These are phyloP conservation scores for Neotoma lepida DNA, from an alignment of 2,113 vertebrate genomes.

Conservation along the genomic window DNA sequence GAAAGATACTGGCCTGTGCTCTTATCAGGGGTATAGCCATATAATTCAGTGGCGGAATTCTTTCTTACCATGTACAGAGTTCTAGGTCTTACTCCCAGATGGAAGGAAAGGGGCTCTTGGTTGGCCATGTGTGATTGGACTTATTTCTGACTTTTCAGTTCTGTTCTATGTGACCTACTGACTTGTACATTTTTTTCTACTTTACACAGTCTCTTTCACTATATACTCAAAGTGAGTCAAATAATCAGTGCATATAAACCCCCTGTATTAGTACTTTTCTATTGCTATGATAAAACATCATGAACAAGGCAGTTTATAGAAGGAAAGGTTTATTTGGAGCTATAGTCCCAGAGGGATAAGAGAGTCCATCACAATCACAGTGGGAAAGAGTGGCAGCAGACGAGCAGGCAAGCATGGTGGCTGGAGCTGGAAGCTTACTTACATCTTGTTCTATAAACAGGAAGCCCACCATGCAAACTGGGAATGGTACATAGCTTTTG, in stretches of 20 bases:
- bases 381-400: background rate
- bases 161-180: background rate
- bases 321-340: background rate
- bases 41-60: background rate
- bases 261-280: background rate
- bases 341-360: background rate
- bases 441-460: background rate
- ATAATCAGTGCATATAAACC: slow-evolving; percentile 8
- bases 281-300: background rate
- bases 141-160: background rate
- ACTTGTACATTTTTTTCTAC: background rate
- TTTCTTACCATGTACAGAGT: background rate
- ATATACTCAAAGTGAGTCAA: background rate
- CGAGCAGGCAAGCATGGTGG: background rate
- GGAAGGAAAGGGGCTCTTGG: background rate
- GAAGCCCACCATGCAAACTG: background rate
- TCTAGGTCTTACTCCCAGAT: background rate
- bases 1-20: background rate
- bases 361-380: background rate
- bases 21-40: background rate
- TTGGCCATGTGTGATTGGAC: background rate
- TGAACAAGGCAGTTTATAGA: background rate
- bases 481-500: background rate
- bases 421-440: background rate
- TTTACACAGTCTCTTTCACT: background rate